phyloP scores from a whole-genome alignment of 1,140 invertebrate genomes.

The Ditylenchus dipsaci region DNA sequence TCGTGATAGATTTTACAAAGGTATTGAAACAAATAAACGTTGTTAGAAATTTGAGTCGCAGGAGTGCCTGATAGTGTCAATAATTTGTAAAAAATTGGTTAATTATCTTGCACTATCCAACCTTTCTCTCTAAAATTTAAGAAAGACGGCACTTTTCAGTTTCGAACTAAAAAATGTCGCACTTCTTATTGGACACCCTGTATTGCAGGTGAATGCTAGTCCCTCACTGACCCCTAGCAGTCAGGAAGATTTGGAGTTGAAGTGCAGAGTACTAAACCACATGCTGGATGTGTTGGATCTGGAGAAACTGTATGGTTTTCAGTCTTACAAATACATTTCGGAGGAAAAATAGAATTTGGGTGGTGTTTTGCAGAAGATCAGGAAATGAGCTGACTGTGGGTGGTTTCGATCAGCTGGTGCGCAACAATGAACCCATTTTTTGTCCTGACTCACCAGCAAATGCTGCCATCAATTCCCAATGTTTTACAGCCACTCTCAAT shows the following conservation, averaged over 20 bases:
- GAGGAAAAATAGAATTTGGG: no score
- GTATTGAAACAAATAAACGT: no score
- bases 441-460: conserved; percentile 28
- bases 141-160: no score
- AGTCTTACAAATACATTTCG: no score
- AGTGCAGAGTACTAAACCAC: conserved; percentile 62
- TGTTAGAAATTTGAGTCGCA: no score
- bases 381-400: conserved; percentile 42
- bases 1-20: no score
- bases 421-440: conserved; percentile 40
- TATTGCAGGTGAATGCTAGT: conserved; percentile 60
- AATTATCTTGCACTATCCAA: no score
- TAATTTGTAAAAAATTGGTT: conserved; percentile 20
- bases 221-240: conserved; percentile 63
- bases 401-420: conserved; percentile 45
- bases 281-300: conserved; percentile 62
- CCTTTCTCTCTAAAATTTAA: no score
- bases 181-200: no score
- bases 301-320: conserved; percentile 59
- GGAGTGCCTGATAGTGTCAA: neutral
- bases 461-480: conserved; percentile 19
- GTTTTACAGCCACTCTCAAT: conserved; percentile 38
- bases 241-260: conserved; percentile 63
- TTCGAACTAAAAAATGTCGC: no score
- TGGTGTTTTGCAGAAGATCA: conserved; percentile 15